A percentile compares a stretch with the other conserved stretches of the same genome.
phyloP scores from a whole-genome alignment of 2,888 invertebrate species.

The Agonum fuliginosum region DNA sequence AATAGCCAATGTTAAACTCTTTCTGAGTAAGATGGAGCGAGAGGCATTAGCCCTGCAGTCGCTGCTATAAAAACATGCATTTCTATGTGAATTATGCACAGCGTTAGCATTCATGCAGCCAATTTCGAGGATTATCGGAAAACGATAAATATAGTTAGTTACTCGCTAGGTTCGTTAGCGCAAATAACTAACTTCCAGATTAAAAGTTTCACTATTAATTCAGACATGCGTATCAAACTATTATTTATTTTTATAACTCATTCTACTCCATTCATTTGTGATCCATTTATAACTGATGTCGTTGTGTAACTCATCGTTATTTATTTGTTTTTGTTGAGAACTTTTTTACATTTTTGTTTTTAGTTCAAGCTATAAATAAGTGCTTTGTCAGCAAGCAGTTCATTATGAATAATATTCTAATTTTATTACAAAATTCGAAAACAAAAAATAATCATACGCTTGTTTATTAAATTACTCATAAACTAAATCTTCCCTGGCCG shows the following conservation, averaged over 20 bases:
- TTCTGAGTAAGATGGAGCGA: slow-evolving; percentile 31
- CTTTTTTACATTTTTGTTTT: background rate
- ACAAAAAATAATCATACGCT: no score
- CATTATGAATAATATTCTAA: no score
- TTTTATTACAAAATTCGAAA: no score
- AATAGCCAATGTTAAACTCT: slow-evolving; percentile 35
- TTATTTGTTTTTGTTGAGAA: slow-evolving; percentile 3
- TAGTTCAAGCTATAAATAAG: background rate
- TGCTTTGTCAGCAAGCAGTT: background rate
- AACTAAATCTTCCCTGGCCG: no score
- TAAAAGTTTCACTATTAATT: slow-evolving; percentile 32
- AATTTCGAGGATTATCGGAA: slow-evolving; percentile 62
- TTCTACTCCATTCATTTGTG: background rate
- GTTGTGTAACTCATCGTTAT: background rate
- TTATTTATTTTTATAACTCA: slow-evolving; percentile 13
- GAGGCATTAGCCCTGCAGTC: no score
- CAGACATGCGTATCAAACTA: slow-evolving; percentile 9
- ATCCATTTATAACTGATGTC: slow-evolving; percentile 4
- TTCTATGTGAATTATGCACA: slow-evolving; percentile 62
- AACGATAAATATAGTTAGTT: slow-evolving; percentile 62
- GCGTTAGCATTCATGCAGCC: slow-evolving; percentile 61
- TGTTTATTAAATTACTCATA: no score
- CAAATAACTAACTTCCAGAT: slow-evolving; percentile 52
- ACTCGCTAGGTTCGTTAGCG: slow-evolving; percentile 42
- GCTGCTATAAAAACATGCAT: slow-evolving; percentile 61